phyloP scores from a whole-genome alignment of 1,140 invertebrate species.

The Drosophila kanapiae region DNA sequence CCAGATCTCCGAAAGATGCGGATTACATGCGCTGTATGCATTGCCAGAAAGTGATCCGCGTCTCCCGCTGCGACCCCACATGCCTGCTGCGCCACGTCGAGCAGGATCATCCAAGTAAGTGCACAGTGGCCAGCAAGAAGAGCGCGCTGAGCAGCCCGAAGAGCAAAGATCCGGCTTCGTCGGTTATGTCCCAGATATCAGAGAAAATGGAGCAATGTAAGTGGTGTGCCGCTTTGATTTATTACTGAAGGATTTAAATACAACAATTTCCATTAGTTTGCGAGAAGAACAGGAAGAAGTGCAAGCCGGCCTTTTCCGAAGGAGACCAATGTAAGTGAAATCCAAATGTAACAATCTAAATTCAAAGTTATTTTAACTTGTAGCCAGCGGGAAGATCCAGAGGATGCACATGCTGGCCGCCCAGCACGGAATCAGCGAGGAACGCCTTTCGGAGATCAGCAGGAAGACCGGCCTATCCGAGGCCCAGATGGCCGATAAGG shows the following conservation, averaged over 20 bases:
- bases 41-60: slow-evolving; percentile 65
- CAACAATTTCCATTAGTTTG: neutral
- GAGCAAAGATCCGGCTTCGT: neutral
- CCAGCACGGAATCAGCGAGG: slow-evolving; percentile 44
- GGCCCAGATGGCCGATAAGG: slow-evolving; percentile 58
- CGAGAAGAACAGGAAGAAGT: neutral
- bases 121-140: neutral
- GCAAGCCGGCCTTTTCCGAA: neutral
- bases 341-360: neutral
- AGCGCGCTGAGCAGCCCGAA: neutral
- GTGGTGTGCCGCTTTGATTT: neutral
- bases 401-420: slow-evolving; percentile 57
- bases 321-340: neutral
- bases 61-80: slow-evolving; percentile 70
- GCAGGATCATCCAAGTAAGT: slow-evolving; percentile 68
- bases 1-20: slow-evolving; percentile 27
- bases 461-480: slow-evolving; percentile 70
- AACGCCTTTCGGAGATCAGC: slow-evolving; percentile 63
- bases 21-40: slow-evolving; percentile 69
- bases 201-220: neutral
- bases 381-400: slow-evolving; percentile 44
- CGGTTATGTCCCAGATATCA: neutral
- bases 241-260: neutral
- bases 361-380: neutral
- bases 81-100: slow-evolving; percentile 64